phyloP scores from a whole-genome alignment of 2,797 vertebrate genomes.

The Anguilla obscura region DNA sequence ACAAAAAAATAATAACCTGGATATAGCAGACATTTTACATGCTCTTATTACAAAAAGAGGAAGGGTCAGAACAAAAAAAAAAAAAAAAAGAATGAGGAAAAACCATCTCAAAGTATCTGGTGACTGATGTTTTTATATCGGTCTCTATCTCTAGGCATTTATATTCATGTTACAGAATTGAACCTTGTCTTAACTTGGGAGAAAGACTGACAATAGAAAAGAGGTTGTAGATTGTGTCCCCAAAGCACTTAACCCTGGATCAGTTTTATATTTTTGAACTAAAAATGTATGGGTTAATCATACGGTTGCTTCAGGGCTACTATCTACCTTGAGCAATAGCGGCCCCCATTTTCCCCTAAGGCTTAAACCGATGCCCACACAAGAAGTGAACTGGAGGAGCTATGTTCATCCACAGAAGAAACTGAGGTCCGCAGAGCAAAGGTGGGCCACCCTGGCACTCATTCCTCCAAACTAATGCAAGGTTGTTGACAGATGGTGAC shows the following conservation, averaged over 20 bases:
- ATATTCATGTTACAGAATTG: neutral
- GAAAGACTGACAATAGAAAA: conserved; percentile 39
- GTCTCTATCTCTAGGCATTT: conserved; percentile 1
- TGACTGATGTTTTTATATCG: conserved; percentile 5
- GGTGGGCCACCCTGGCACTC: neutral
- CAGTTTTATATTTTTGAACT: conserved; percentile 33
- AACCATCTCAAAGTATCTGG: conserved; percentile 3
- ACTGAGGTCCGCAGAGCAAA: neutral
- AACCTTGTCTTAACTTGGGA: conserved; percentile 42
- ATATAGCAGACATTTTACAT: conserved; percentile 51
- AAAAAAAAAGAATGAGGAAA: conserved; percentile 21
- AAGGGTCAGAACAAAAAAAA: conserved; percentile 30
- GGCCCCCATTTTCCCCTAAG: conserved; percentile 48
- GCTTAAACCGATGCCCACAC: conserved; percentile 30
- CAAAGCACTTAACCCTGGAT: conserved; percentile 36
- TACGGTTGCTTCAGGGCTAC: conserved; percentile 45
- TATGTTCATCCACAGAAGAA: neutral
- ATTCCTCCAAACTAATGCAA: neutral
- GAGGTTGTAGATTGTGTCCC: conserved; percentile 34
- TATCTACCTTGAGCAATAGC: conserved; percentile 42
- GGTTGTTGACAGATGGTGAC: neutral
- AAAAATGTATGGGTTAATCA: neutral
- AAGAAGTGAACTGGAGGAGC: neutral
- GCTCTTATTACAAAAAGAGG: conserved; percentile 66
- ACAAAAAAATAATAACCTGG: conserved; percentile 47